A percentile compares a stretch with the other conserved stretches of the same genome.
These are phyloP conservation scores for Calephelis virginiensis DNA, from an alignment of 1,140 invertebrate species.

Conservation along the genomic window DNA sequence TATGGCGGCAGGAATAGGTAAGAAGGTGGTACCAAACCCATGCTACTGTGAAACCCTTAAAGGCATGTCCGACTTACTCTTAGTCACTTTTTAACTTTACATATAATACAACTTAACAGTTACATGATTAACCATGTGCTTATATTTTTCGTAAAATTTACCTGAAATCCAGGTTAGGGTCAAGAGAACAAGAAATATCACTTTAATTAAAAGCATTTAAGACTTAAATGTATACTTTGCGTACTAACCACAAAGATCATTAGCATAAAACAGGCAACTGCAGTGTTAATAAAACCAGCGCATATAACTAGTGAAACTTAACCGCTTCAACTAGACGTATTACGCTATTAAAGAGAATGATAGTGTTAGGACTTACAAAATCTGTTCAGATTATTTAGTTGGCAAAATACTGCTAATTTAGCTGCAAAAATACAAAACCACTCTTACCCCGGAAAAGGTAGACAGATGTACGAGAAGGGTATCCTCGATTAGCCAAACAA, in stretches of 20 bases:
- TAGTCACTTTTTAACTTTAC: no score
- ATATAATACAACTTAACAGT: no score
- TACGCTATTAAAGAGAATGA: constrained; percentile 50
- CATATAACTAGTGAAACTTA: constrained; percentile 34
- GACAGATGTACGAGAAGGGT: no score
- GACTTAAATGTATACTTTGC: constrained; percentile 10
- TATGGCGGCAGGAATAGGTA: accelerated
- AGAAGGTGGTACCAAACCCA: no score
- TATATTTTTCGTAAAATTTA: background rate
- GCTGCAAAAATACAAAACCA: no score
- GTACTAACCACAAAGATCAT: constrained; percentile 3
- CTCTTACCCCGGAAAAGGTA: no score
- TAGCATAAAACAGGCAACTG: constrained; percentile 17
- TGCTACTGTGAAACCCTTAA: no score
- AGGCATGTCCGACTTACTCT: no score
- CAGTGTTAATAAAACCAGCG: constrained; percentile 37
- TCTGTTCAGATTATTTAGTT: constrained; percentile 36
- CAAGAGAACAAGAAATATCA: background rate
- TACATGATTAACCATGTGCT: background rate
- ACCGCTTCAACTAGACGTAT: constrained; percentile 45
- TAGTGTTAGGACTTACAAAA: constrained; percentile 35
- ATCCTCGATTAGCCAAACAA: no score
- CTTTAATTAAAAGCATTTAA: constrained; percentile 10
- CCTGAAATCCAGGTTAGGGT: background rate
- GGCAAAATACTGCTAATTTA: constrained; percentile 19